These are phyloP conservation scores for Cebidichthys violaceus DNA, from an alignment of 2,113 vertebrate genomes.

Conservation along the genomic window DNA sequence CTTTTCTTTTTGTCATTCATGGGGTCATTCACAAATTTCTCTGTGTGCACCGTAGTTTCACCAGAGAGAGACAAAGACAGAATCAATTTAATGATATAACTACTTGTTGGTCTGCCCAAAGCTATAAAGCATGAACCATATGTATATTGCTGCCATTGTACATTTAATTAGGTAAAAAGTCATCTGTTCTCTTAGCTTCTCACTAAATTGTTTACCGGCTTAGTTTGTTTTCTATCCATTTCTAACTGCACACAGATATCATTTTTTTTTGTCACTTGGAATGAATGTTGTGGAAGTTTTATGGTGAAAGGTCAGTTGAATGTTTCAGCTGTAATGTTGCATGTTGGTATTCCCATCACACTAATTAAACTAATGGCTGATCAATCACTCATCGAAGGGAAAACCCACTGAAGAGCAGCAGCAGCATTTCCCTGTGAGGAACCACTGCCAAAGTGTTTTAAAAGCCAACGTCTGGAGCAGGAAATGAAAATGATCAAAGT, in stretches of 20 bases:
- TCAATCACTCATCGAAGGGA: neutral
- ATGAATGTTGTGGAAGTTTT: neutral
- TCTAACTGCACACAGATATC: neutral
- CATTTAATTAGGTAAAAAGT: neutral
- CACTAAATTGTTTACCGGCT: neutral
- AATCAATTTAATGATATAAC: no score
- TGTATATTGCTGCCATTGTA: neutral
- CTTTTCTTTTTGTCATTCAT: no score
- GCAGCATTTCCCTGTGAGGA: neutral
- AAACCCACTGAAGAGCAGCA: neutral
- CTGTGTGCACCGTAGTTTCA: no score
- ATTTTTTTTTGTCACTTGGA: neutral
- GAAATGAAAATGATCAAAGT: neutral
- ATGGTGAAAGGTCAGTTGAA: neutral
- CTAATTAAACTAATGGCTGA: neutral
- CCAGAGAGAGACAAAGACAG: no score
- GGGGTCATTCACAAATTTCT: no score
- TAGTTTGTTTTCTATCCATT: neutral
- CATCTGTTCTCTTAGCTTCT: neutral
- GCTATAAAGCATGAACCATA: no score
- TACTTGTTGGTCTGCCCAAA: no score
- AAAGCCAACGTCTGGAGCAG: neutral
- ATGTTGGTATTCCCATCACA: neutral
- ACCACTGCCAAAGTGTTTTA: neutral
- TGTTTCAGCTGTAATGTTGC: neutral